phyloP scores from a whole-genome alignment of 1,140 invertebrate genomes.

The Dreissena rostriformis region DNA sequence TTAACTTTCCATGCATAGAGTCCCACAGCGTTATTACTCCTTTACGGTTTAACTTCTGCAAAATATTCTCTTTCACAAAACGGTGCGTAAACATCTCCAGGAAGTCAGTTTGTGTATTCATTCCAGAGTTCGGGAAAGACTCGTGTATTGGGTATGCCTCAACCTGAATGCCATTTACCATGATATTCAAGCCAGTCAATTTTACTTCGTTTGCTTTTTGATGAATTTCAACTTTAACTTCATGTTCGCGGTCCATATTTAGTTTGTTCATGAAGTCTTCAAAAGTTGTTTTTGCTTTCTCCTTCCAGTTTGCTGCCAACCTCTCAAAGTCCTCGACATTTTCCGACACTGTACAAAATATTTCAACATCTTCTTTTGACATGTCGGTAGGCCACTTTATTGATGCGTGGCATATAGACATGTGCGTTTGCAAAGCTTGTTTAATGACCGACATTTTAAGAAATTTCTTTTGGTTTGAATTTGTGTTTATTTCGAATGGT shows the following conservation, averaged over 20 bases:
- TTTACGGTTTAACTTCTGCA: too few relatives aligned
- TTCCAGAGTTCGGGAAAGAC: too few relatives aligned
- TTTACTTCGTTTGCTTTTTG: too few relatives aligned
- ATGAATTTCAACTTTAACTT: too few relatives aligned
- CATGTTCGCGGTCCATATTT: background rate
- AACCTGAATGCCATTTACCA: too few relatives aligned
- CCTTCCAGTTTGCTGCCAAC: constrained; percentile 34
- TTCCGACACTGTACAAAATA: constrained; percentile 28
- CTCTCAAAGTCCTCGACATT: constrained; percentile 16
- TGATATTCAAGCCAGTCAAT: too few relatives aligned
- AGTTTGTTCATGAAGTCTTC: constrained; percentile 28
- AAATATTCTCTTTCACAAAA: too few relatives aligned
- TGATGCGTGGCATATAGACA: constrained; percentile 1
- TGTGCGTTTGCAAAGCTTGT: constrained; percentile 7
- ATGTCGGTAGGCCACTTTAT: background rate
- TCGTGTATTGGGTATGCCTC: too few relatives aligned
- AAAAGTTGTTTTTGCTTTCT: constrained; percentile 16
- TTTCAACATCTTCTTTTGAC: background rate
- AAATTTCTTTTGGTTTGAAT: constrained; percentile 31
- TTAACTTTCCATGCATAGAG: too few relatives aligned
- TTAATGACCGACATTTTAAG: constrained; percentile 15
- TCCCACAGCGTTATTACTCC: too few relatives aligned
- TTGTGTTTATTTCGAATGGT: background rate
- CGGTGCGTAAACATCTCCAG: too few relatives aligned
- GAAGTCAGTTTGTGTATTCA: too few relatives aligned